Conservation (phyloP, 2,113 vertebrate genomes). For the Pardalotus punctatus region DNA sequence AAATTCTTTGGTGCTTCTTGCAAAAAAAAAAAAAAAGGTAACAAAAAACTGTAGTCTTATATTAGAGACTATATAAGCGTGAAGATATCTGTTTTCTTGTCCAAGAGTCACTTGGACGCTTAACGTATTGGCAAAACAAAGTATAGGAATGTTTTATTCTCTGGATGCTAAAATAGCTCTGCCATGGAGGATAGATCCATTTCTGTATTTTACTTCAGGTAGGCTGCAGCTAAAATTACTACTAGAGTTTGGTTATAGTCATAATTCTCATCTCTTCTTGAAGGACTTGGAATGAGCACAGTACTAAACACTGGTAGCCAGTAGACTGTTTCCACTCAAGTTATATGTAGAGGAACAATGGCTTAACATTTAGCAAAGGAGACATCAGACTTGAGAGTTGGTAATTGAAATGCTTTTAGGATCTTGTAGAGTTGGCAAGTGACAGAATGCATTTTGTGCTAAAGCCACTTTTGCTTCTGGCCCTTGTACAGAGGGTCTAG, state of each 20-base stretch:
- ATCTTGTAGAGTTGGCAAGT: neutral
- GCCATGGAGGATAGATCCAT: neutral
- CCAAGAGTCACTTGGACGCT: neutral
- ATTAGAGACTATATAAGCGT: neutral
- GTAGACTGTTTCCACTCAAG: neutral
- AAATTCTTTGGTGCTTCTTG: neutral
- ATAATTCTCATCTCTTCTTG: neutral
- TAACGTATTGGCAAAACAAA: neutral
- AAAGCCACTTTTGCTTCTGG: neutral
- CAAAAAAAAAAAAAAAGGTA: neutral
- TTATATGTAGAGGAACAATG: neutral
- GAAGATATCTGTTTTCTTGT: neutral
- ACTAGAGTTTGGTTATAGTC: neutral
- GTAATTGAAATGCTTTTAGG: neutral
- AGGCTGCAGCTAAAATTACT: neutral
- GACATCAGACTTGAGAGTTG: neutral
- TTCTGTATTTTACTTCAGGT: neutral
- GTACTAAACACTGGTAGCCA: neutral
- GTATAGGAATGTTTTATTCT: neutral
- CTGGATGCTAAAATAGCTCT: neutral
- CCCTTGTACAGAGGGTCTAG: neutral
- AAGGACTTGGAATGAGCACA: neutral
- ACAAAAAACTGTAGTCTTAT: too few species aligned
- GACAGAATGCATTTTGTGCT: neutral
- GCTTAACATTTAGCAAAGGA: neutral